A percentile compares a stretch with the other conserved stretches of the same genome.
Evolutionary conservation across 64 coral and sea anemone species (phyloP).

Genomic region (Montipora capricornis): DNA sequence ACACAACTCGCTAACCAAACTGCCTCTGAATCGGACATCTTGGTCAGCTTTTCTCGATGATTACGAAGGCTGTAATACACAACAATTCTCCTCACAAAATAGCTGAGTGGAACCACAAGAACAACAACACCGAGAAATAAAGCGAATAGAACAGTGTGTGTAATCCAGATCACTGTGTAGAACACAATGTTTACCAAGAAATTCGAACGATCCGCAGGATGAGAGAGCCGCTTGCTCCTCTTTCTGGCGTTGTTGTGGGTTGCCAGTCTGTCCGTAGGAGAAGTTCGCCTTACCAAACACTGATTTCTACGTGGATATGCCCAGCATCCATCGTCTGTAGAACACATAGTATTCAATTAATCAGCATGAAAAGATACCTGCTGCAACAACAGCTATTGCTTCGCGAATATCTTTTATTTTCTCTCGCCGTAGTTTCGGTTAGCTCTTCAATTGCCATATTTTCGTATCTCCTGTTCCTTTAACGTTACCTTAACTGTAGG

Average conservation of each 20-base stretch:
- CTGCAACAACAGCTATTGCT: not conserved
- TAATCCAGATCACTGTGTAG: conserved; percentile 30
- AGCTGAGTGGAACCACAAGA: conserved; percentile 65
- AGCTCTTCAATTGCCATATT: conserved; percentile 10
- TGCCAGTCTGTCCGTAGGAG: conserved; percentile 6
- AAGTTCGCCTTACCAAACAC: conserved; percentile 17
- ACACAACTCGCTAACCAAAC: conserved; percentile 56
- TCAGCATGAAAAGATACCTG: not conserved
- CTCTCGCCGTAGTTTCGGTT: not conserved
- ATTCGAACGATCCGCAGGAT: conserved; percentile 72
- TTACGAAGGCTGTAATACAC: conserved; percentile 46
- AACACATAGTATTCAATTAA: conserved; percentile 16
- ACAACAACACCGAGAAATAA: conserved; percentile 55
- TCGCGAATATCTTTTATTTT: not conserved
- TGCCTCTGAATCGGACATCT: conserved; percentile 70
- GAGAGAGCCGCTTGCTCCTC: conserved; percentile 74
- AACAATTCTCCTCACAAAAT: conserved; percentile 63
- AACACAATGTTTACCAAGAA: conserved; percentile 67
- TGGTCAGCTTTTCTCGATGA: conserved; percentile 61
- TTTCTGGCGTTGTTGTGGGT: not conserved
- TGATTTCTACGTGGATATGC: conserved; percentile 32
- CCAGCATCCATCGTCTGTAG: conserved; percentile 37
- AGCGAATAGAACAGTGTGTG: conserved; percentile 65
- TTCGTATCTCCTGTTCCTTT: not conserved
- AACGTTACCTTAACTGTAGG: no score